Evolutionary conservation across 1,140 invertebrate genomes (phyloP).

Genomic region (Homarus americanus): DNA sequence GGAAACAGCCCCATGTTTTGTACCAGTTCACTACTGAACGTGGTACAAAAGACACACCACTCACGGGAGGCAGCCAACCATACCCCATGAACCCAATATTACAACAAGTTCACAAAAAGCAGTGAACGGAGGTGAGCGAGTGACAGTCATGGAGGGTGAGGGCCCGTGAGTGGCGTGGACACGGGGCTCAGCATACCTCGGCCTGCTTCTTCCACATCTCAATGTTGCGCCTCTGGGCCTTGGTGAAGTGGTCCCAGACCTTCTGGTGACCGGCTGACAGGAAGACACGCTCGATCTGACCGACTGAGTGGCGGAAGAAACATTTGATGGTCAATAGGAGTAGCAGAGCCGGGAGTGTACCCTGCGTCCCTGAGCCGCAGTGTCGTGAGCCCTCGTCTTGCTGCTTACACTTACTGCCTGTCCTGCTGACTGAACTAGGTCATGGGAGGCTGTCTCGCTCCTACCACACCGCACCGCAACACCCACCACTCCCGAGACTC

Average conservation of each 20-base stretch:
- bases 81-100: conserved; percentile 9
- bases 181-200: conserved; percentile 85
- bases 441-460: conserved; percentile 16
- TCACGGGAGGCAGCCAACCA: conserved; percentile 19
- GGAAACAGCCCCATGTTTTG: conserved; percentile 47
- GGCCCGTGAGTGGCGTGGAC: conserved; percentile 26
- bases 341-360: conserved; percentile 77
- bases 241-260: conserved; percentile 99
- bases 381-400: conserved; percentile 17
- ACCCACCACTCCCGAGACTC: neutral
- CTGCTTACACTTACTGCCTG: conserved; percentile 67
- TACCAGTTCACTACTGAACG: conserved; percentile 46
- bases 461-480: conserved; percentile 18
- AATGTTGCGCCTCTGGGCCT: conserved; percentile 98
- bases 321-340: conserved; percentile 70
- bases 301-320: conserved; percentile 83
- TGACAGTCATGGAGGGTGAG: neutral
- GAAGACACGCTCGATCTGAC: conserved; percentile 98
- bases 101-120: neutral
- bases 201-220: conserved; percentile 98
- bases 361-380: conserved; percentile 45
- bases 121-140: neutral
- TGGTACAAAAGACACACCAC: conserved; percentile 49
- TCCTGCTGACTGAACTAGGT: conserved; percentile 68
- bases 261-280: conserved; percentile 95